phyloP scores from a whole-genome alignment of 2,797 vertebrate species.

The Bovichtus diacanthus region DNA sequence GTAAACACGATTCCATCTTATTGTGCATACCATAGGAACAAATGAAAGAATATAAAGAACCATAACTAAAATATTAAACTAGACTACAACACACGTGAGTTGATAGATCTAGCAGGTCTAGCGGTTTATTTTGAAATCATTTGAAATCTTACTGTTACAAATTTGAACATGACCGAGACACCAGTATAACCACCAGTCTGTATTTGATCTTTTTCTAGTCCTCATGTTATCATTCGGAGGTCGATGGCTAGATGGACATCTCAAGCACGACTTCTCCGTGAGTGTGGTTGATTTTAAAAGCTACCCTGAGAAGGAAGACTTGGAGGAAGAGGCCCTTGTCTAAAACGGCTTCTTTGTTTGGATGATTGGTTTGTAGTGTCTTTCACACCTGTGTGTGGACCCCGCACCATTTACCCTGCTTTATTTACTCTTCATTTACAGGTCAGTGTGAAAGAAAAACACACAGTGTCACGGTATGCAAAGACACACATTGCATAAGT shows the following conservation, averaged over 20 bases:
- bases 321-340: conserved; percentile 22
- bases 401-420: conserved; percentile 46
- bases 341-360: conserved; percentile 62
- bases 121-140: background rate
- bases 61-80: background rate
- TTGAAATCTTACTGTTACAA: background rate
- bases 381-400: conserved; percentile 68
- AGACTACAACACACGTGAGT: background rate
- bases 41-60: conserved; percentile 29
- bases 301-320: background rate
- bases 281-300: background rate
- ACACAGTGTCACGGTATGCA: conserved; percentile 38
- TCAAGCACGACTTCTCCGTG: background rate
- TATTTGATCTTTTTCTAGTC: background rate
- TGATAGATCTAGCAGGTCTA: background rate
- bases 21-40: conserved; percentile 21
- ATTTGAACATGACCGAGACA: background rate
- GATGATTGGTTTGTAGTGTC: conserved; percentile 27
- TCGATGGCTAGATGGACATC: background rate
- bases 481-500: conserved; percentile 47
- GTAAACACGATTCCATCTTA: conserved; percentile 1
- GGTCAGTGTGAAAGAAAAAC: conserved; percentile 71
- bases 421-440: conserved; percentile 76
- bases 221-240: background rate
- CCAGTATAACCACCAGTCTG: background rate